Evolutionary conservation across 2,888 invertebrate species (phyloP), one percentile per base, ranked within the genome.

Genomic region (Melieria crassipennis): DNA sequence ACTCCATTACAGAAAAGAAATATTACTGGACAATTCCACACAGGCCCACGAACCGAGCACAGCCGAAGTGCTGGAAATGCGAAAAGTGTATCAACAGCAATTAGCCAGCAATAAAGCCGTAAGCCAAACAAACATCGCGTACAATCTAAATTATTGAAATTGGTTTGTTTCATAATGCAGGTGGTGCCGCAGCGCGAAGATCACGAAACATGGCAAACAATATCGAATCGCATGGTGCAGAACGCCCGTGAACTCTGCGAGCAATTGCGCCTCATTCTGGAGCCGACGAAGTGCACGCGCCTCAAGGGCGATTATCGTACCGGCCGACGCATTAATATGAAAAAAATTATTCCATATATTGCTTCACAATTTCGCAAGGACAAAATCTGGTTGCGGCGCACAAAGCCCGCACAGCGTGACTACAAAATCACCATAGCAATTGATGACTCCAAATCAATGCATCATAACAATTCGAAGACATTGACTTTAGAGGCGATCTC

Each of bases 351-450:
- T 82, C 96, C 99, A 0, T 99, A 99, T 88, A 97, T 99, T 78
- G 99, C 99, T 16, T 98, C 98, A 74, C 95, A 99, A 86, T 99
- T 98, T 88, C 91, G 99, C 60, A 99, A 99, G 86, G 99, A 99
- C 85, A 98, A 98, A 86, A 99, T 99, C 82, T 99, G 99, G 99
- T 84, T 99, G 81, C 89, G 99, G 11, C 89, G 99, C 69, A 98
- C 97, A 0, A 97, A 97, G 85, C 97, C 98, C 0, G 96, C 96
- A 1, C 96, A 97, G 83, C 89, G 99, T 63, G 94, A 99, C 79
- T 99, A 99, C 87, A 98, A 98, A 86, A 96, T 99, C 64, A 92
- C 97, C 30, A 89, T 99, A 60, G 99, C 99, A 0, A 92, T 99
- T 6, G 99, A 99, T 84, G 98, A 99, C 86, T 99, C 99, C 0